Base-by-base conservation (phyloP, 2,797 vertebrate genomes). In the Austrolebias charrua region DNA sequence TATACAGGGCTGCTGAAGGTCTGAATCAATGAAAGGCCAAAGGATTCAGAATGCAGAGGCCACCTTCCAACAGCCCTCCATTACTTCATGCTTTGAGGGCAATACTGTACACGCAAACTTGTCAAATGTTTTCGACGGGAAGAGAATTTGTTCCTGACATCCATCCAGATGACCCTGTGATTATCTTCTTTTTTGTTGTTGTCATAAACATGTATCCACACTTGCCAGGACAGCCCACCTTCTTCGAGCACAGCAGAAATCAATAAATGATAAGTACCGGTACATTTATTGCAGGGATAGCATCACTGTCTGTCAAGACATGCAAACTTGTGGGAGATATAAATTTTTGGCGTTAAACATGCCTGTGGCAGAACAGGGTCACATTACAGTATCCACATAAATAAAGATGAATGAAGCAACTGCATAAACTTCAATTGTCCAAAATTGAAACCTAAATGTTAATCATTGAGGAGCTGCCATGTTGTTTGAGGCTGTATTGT, bases 11-110 rank as follows among this genome's bases (percentile, higher is more conserved):
- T 70, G 77, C 78, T 82, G 76, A 80, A 82, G 68, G 67, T 63
- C 42, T 2, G 44, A 69, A 77, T 88, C 75, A 5, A 86, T 86
- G 49, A 84, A 54, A 83, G 75, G 77, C 80, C 84, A 83, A 70
- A 80, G 79, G 66, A 81, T 76, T 79, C 78, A 79, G 79, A 81
- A 75, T 68, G 71, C 68, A 70, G 74, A 67, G 9, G 66, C 76
- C 69, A 42, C 76, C 72, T 58, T 63, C 71, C 55, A 66, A 46
- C 66, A 63, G 3, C 38, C 38, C 24, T 35, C 56, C 61, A 29
- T 60, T 5, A 66, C 74, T 60, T 60, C 44, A 29, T 55, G 49
- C 63, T 76, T 56, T 51, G 72, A 79, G 62, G 73, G 64, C 47
- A 49, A 62, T 69, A n/a, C n/a, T n/a, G n/a, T n/a, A 52, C 68